Base-by-base conservation (phyloP, 2,888 invertebrate genomes). In the Epirrita christyi region DNA sequence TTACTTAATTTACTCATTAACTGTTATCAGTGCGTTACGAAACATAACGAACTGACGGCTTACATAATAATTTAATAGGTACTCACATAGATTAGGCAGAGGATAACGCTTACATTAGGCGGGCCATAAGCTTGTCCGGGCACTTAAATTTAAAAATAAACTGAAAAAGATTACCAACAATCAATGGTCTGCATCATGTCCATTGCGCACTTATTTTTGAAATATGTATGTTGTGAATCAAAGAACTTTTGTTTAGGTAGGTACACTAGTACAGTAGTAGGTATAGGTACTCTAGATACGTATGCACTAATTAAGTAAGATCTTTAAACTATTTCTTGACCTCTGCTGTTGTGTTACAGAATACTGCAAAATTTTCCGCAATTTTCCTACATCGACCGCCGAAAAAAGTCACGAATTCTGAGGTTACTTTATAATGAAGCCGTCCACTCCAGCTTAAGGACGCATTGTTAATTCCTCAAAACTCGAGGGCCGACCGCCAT, bases 391-490 rank as follows among this genome's bases (percentile, higher is more conserved):
- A 55, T 49, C 27, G 48, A 40, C 10, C 11, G 9, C 14, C 42
- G 29, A 36, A 41, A 41, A 46, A 58, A 53, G 47, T 43, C 34
- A 34, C 40, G 34, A 48, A 29, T 41, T 53, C 36, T n/a, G 36
- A 28, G 50, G 34, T 49, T 45, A 56, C 59, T 64, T 63, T 64
- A 60, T 63, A 66, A 66, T 66, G 63, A 66, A 58, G 59, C 48
- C 42, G 48, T 62, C 67, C 68, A 73, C 76, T 76, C 64, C 51
- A 63, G 59, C 53, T 66, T 51, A 57, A 73, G 75, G 53, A 64
- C 53, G 55, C 58, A 72, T 78, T 73, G 70, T 74, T 76, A 76
- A 76, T 76, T 74, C 71, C 65, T 68, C 60, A 71, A 72, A 74
- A 72, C 71, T 75, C 61, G 53, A 78, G 75, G 13, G 43, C 40